These are phyloP conservation scores for Solen grandis DNA, from an alignment of 1,140 invertebrate species.

Conservation along the genomic window DNA sequence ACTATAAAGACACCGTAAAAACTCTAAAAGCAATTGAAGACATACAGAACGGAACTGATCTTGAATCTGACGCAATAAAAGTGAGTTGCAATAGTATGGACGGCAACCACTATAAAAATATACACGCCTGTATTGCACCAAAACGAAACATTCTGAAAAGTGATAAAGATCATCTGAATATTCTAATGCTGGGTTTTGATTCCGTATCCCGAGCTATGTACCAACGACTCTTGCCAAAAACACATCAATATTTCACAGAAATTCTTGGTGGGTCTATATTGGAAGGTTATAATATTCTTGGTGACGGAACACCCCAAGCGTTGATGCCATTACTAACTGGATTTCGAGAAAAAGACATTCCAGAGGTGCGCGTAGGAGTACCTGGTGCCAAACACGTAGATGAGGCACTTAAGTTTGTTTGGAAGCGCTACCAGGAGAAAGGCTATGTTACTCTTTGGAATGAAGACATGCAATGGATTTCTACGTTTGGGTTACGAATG, in stretches of 20 bases:
- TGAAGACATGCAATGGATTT: slow-evolving; percentile 92
- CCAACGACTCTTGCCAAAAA: slow-evolving; percentile 91
- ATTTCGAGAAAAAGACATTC: slow-evolving; percentile 88
- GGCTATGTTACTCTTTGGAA: slow-evolving; percentile 90
- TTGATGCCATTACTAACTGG: slow-evolving; percentile 94
- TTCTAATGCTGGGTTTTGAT: slow-evolving; percentile 95
- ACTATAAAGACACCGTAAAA: too few relatives aligned
- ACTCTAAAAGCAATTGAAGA: slow-evolving; percentile 54
- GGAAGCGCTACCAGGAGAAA: slow-evolving; percentile 80
- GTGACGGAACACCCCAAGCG: slow-evolving; percentile 96
- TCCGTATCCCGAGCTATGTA: slow-evolving; percentile 94
- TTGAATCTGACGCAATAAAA: slow-evolving; percentile 74
- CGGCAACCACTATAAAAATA: slow-evolving; percentile 72
- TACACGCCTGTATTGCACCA: slow-evolving; percentile 72
- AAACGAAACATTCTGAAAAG: neutral
- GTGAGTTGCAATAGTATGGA: slow-evolving; percentile 67
- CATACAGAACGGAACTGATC: slow-evolving; percentile 62
- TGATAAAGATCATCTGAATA: slow-evolving; percentile 84
- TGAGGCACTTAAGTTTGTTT: slow-evolving; percentile 74
- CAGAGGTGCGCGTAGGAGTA: slow-evolving; percentile 85
- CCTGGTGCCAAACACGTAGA: slow-evolving; percentile 86
- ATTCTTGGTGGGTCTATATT: slow-evolving; percentile 86
- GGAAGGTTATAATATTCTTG: slow-evolving; percentile 94
- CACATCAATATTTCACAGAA: slow-evolving; percentile 88
- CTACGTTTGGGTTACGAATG: slow-evolving; percentile 95